Evolutionary conservation across 1,140 invertebrate species (phyloP), one percentile per base, ranked within the genome.

Genomic region (Dendrolimus kikuchii): DNA sequence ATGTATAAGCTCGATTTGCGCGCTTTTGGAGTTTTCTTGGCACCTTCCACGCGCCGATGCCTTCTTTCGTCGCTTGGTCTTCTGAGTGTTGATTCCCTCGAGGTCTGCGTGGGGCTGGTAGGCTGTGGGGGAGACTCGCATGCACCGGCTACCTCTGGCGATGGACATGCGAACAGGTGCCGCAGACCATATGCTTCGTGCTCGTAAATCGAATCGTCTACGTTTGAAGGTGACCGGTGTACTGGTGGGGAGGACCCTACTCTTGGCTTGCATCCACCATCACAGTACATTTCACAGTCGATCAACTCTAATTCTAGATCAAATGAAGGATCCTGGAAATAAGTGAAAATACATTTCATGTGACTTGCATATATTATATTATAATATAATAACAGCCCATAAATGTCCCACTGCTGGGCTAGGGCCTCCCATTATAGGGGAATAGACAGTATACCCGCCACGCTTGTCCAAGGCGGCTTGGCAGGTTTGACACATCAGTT

Each of bases 41-140:
- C 66, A 50, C 63, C 71, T 23, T 81, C 77, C 46, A 77, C 71
- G 9, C 76, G 69, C 43, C 75, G 66, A 38, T 76, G 71, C 5
- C 68, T 60, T 57, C 74, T 60, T 43, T 82, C 78, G 38, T 82
- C 79, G 49, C 65, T 76, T 23, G 73, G 71, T 54, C 79, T 66
- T 42, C 74, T 62, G 7, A 82, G 59, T 0, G 80, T 81, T 0
- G 78, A 81, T 5, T 82, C 78, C 10, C 77, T 60, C 23, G 79
- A 85, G 0, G 63, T 71, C 55, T 86, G 90, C 7, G 93, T 94
- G 3, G 93, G 93, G 68, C 92, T 94, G 6, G 93, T 94, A 6
- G 93, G 93, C 66, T 92, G 89, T 0, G 93, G 93, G 2, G 93
- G 93, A 2, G 93, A 95, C 61, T 92, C 91, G 53, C 82, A 81